These are phyloP conservation scores for Coelinius sp. DNA, from an alignment of 2,888 invertebrate species.

Conservation along the genomic window DNA sequence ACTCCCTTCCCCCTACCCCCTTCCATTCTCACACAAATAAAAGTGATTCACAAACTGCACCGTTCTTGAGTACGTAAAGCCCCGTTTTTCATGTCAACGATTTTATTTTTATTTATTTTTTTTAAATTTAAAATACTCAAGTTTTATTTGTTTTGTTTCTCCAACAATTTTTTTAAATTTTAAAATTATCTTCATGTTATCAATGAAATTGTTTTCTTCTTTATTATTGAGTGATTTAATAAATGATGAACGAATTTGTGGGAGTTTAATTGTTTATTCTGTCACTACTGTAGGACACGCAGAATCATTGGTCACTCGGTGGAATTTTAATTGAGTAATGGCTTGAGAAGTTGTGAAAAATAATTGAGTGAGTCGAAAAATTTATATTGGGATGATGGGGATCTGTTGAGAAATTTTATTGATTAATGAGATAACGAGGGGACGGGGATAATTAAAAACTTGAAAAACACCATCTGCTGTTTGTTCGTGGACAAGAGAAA, in stretches of 20 bases:
- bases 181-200: too few relatives aligned
- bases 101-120: not conserved
- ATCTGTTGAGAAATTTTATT: not conserved
- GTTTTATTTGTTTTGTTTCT: too few relatives aligned
- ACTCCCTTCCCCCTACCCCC: not conserved
- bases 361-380: not conserved
- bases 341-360: not conserved
- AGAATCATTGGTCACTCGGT: not conserved
- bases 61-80: constrained; percentile 19
- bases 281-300: not conserved
- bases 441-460: not conserved
- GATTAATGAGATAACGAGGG: constrained; percentile 6
- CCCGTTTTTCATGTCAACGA: constrained; percentile 7
- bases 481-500: not conserved
- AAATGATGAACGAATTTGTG: not conserved
- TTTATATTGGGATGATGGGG: not conserved
- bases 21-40: constrained; percentile 2
- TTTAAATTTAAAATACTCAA: not conserved
- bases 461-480: constrained; percentile 9
- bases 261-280: not conserved
- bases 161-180: too few relatives aligned
- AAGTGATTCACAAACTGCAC: constrained; percentile 13
- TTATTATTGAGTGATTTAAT: not conserved
- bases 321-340: constrained; percentile 3
- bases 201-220: not conserved